Evolutionary conservation across 1,140 invertebrate species (phyloP).

Genomic region (Drosophila azteca): DNA sequence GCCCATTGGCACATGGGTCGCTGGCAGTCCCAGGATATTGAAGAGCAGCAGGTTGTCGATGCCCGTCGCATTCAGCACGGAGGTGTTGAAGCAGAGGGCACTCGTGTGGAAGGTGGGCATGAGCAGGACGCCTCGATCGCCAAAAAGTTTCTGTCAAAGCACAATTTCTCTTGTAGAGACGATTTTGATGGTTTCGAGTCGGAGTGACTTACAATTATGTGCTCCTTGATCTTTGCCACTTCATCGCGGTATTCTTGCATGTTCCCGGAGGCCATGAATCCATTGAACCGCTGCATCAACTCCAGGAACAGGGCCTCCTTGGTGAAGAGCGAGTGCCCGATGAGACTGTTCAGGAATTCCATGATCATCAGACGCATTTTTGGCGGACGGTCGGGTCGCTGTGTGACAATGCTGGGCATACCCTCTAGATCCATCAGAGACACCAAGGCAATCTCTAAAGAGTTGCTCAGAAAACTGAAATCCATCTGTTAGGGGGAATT

Average conservation of each 20-base stretch:
- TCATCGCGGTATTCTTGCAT: conserved; percentile 55
- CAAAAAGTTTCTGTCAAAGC: conserved; percentile 84
- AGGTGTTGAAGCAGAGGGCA: conserved; percentile 87
- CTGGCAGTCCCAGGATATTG: conserved; percentile 90
- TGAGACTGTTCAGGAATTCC: conserved; percentile 60
- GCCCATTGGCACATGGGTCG: conserved; percentile 90
- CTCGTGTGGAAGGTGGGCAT: conserved; percentile 88
- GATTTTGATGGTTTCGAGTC: not conserved
- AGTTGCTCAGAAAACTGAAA: conserved; percentile 56
- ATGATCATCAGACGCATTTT: conserved; percentile 47
- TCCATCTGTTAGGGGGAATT: conserved; percentile 38
- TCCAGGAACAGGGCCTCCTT: conserved; percentile 73
- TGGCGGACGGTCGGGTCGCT: conserved; percentile 47
- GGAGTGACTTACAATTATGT: conserved; percentile 51
- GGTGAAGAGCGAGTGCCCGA: conserved; percentile 68
- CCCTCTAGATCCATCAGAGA: conserved; percentile 61
- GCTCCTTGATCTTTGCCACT: conserved; percentile 19
- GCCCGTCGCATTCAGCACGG: conserved; percentile 86
- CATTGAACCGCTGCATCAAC: conserved; percentile 60
- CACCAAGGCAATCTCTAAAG: conserved; percentile 54
- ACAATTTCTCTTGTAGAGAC: not conserved
- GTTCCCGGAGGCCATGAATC: conserved; percentile 29
- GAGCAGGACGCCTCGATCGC: conserved; percentile 89
- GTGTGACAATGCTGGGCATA: conserved; percentile 72
- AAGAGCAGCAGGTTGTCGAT: conserved; percentile 89